A percentile compares a stretch with the other conserved stretches of the same genome.
These are phyloP conservation scores for Hassar affinis DNA, from an alignment of 2,113 vertebrate genomes.

Conservation along the genomic window DNA sequence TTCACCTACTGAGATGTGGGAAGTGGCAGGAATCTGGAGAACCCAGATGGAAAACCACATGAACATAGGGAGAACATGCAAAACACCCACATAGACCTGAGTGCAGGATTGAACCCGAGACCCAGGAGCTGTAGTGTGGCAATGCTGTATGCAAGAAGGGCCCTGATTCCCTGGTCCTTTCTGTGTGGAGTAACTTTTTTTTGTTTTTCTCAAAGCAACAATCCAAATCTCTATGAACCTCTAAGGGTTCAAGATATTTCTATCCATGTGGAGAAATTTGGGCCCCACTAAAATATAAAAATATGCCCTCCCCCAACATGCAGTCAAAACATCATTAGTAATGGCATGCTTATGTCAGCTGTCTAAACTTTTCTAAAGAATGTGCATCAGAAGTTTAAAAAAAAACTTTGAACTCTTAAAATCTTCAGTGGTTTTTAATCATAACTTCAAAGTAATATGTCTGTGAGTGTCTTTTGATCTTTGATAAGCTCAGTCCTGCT, in stretches of 20 bases:
- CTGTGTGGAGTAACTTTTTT: no score
- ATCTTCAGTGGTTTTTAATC: slow-evolving; percentile 17
- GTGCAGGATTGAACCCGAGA: background rate
- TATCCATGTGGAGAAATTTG: background rate
- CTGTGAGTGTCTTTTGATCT: slow-evolving; percentile 1
- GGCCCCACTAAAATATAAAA: no score
- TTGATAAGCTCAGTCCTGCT: slow-evolving; percentile 1
- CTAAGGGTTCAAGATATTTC: background rate
- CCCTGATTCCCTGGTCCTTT: no score
- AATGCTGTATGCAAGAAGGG: no score
- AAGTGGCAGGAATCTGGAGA: background rate
- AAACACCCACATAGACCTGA: background rate
- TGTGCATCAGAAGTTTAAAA: background rate
- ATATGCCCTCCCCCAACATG: background rate
- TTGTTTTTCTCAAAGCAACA: no score
- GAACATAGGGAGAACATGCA: background rate
- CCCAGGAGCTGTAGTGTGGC: background rate
- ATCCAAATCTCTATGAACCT: background rate
- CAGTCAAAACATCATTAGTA: background rate
- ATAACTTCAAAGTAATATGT: background rate
- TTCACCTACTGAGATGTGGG: background rate
- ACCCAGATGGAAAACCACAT: background rate
- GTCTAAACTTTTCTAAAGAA: background rate
- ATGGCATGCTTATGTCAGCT: background rate
- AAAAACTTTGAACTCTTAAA: background rate